Evolutionary conservation across 2,888 invertebrate genomes (phyloP), one percentile per base, ranked within the genome.

Genomic region (Catocala sponsa): DNA sequence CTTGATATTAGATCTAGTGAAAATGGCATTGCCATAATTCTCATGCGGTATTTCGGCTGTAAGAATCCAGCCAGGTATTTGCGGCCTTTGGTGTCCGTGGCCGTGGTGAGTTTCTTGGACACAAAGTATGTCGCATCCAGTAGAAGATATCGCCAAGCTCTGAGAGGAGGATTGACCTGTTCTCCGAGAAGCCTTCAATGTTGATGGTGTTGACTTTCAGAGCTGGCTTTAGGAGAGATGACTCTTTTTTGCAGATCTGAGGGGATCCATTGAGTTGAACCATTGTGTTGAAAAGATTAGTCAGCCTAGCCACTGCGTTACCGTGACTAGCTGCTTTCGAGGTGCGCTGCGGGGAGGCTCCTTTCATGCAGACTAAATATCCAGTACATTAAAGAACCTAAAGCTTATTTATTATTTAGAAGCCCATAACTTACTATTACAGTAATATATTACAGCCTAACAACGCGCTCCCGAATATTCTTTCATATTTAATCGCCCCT

Each of bases 401-500:
- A 25, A 25, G 43, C 43, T 43, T 4, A 43, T 43, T 43, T 43
- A 43, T 11, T 43, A 43, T 43, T n/a, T 43, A n/a, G 9, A 11
- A 43, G 5, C 4, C 43, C 43, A n/a, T n/a, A 43, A 43, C 5
- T n/a, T 43, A 43, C 43, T 10, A 38, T 38, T 38, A 38, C 6
- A 38, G 38, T 10, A 9, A 43, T 43, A 11, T 43, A 43, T 11
- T 43, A 11, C 10, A 43, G 2, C 42, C n/a, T 43, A 11, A 11
- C 46, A 11, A 11, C 46, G 13, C 15, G 25, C 25, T 25, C 25
- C 25, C 0, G 9, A 12, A 46, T 46, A 46, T 46, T 46, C 10
- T 46, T 46, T 6, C 46, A 46, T 46, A 46, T 46, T n/a, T 9
- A n/a, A 12, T 12, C 42, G 6, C 12, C 41, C 63, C 61, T 25